Percentiles rank a stretch among this genome's conserved stretches.
Conservation (phyloP, 2,113 vertebrate species). For the Leucoraja erinaceus region DNA sequence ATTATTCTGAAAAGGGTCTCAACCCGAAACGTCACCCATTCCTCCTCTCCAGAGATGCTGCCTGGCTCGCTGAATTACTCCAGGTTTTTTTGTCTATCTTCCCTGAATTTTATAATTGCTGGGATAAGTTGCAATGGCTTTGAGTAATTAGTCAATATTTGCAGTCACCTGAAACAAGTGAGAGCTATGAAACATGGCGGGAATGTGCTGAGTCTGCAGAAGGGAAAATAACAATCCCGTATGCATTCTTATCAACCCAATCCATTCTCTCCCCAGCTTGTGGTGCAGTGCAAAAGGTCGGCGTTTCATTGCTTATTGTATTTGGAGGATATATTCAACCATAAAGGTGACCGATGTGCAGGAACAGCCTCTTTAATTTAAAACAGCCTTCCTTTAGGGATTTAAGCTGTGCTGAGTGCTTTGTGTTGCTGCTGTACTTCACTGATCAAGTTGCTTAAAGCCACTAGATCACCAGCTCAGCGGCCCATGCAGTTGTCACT, state of each 20-base stretch:
- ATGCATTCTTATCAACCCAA: slow-evolving; percentile 20
- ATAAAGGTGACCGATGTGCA: slow-evolving; percentile 31
- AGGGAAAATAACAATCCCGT: neutral
- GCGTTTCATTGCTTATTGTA: slow-evolving; percentile 28
- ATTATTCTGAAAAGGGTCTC: too few species aligned
- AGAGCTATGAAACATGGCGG: neutral
- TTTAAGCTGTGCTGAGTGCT: neutral
- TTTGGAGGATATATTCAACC: slow-evolving; percentile 14
- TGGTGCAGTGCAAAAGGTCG: neutral
- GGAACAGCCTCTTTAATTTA: slow-evolving; percentile 28
- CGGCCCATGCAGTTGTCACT: neutral
- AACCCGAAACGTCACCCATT: too few species aligned
- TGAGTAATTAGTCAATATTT: neutral
- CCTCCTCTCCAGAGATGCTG: too few species aligned
- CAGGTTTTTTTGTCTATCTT: neutral
- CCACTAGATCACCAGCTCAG: slow-evolving; percentile 7
- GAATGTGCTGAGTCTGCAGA: neutral
- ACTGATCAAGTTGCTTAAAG: neutral
- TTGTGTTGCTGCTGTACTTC: neutral
- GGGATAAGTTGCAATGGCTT: neutral
- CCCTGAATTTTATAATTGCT: neutral
- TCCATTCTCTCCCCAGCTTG: neutral
- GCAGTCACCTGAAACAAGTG: neutral
- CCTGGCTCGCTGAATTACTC: too few species aligned
- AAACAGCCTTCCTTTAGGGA: slow-evolving; percentile 20